Evolutionary conservation across 2,113 vertebrate species (phyloP), one percentile per base, ranked within the genome.

Genomic region (Ochotona princeps): DNA sequence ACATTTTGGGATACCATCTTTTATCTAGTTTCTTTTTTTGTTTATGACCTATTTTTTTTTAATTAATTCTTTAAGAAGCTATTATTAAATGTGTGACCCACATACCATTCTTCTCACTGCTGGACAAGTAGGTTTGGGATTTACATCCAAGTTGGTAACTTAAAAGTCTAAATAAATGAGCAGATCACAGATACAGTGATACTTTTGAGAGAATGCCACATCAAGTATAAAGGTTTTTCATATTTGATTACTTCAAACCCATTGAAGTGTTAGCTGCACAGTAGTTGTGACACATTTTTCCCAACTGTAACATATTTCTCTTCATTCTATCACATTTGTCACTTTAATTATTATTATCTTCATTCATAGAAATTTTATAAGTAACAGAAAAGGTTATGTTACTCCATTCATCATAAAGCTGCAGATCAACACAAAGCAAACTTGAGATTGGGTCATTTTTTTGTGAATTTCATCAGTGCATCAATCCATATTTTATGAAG

Each of bases 321-420:
- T 47, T 85, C 12, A 88, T 28, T 66, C 23, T 18, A 32, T 38
- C 2, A 84, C 49, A 61, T 91, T 83, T 38, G 35, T 79, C 20
- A 70, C 63, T 93, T 92, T 60, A 49, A 87, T 85, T 47, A 72
- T 85, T 47, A 72, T 35, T 90, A 0, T 38, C 94, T 96, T 93
- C 8, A 74, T 8, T 11, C 65, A 81, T 15, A 5, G 47, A 32
- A 87, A 57, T 74, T 51, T 61, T 23, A 51, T 84, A 76, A 54
- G 20, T 75, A 78, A 69, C 5, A 69, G 8, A 69, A 57, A 81
- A 79, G 0, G 54, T 35, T 54, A n/a, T 12, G 1, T 8, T 47
- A 9, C 0, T 90, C 90, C 28, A 61, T 8, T 90, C 30, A 78
- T 10, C 78, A 44, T 87, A 63, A 88, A 66, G 20, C 9, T 83